Evolutionary conservation across 2,888 invertebrate species (phyloP), one percentile per base, ranked within the genome.

Genomic region (Cosmorhoe ocellata): DNA sequence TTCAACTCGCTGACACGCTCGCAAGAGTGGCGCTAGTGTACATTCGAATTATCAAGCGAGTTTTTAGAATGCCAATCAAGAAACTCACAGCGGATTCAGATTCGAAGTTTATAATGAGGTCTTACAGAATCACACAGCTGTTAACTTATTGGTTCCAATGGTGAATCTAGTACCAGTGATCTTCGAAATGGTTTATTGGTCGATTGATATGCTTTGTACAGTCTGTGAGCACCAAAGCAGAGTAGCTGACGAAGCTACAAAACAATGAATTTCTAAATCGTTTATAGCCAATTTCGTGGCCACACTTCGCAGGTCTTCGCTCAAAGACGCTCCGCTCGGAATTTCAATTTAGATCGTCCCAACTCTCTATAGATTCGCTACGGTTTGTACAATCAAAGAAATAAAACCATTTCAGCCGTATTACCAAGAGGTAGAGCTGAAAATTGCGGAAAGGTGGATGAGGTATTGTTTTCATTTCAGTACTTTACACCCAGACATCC

Each of bases 281-380:
- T 9, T 14, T 3, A 9, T 10, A 27, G 28, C 33, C 4, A 12
- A 22, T 34, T 47, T 9, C 8, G 9, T 27, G 24, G 18, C 28
- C 22, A 3, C 6, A 7, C 1, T 6, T 7, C 7, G 18, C 18
- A 18, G 28, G 31, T 38, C 18, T 31, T 26, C 9, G 36, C 40
- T 40, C 46, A 34, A 46, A 46, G 46, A 34, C 33, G 27, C 18
- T 43, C n/a, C 10, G 28, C 22, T 13, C 9, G 40, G 47, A 47
- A 47, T 47, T 47, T 40, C 47, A 46, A 46, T 46, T 39, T 46
- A 11, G 39, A 39, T 24, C 38, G 37, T 18, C 14, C 28, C n/a
- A 2, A 13, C 39, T 27, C 27, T 45, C 28, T 4, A 45, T 32
- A 12, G 38, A 26, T 27, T 22, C 18, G 34, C 26, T 31, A 14